Base-by-base conservation (phyloP, 2,113 vertebrate species). In the Stigmatopora nigra region DNA sequence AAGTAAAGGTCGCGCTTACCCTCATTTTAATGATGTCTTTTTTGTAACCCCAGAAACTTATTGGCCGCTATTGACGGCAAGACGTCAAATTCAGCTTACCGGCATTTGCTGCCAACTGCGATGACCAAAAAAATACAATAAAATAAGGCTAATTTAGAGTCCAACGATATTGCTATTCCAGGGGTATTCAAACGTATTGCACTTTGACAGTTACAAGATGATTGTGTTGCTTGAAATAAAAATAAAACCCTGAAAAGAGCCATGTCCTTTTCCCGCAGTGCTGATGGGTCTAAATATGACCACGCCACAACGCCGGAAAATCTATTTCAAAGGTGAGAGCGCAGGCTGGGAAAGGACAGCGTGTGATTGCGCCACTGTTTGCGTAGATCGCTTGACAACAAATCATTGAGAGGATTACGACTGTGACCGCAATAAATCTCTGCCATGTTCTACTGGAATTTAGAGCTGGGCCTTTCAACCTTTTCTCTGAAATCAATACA, bases 371-470 rank as follows among this genome's bases (percentile, higher is more conserved):
- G 59, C 59, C 38, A 38, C 38, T 22, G 59, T 61, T 61, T 61
- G 59, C 59, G 12, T 55, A 22, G 5, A 8, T 20, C 59, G 19
- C 41, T 45, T 61, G 14, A 44, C 59, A 61, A 61, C 59, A 61
- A 61, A 61, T 61, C 59, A 15, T 61, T 45, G 5, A 1, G 59
- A 61, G 59, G 59, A 61, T 61, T 61, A 61, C 19, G n/a, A 22
- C n/a, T 7, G 53, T 16, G 38, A 36, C 17, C 11, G 57, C 36
- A 60, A 60, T 41, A 60, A 60, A 60, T 60, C 25, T 60, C 17
- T 13, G 57, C 57, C n/a, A 60, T 60, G 11, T 20, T 44, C n/a
- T 61, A n/a, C 58, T 13, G 19, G 38, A 45, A 61, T 45, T 61
- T 45, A 61, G 7, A 61, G 38, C 38, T 61, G 3, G 3, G 17